Evolutionary conservation across 2,888 invertebrate species (phyloP), one percentile per base, ranked within the genome.

Genomic region (Lordiphosa fenestrarum): DNA sequence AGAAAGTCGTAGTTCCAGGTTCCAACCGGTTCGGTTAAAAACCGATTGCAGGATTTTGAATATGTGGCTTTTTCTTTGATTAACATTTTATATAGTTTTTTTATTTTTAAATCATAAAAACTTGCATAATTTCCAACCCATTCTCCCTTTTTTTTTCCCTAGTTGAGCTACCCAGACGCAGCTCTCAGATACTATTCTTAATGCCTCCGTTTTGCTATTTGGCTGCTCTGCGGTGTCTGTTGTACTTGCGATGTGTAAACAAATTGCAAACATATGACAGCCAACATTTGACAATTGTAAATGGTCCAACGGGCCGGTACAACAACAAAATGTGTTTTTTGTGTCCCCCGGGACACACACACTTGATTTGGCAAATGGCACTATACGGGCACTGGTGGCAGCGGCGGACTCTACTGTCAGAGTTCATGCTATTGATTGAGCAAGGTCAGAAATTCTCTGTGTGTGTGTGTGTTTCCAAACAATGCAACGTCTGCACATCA

Each of bases 191-290:
- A 69, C 67, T 49, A 51, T 71, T 69, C 33, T 44, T 37, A 50
- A 23, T 52, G 58, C 40, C 37, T 40, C 25, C 36, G 47, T n/a
- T 50, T 25, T 59, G 51, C 23, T 33, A 4, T 40, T 30, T 30
- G 30, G 30, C 30, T 30, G 42, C 0, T 21, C 37, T 15, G 37
- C 42, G 40, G 56, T 53, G n/a, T 33, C 44, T 37, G 42, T 54
- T 56, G 53, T 40, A 50, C 48, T 49, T 59, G 64, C 66, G 61
- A 61, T 72, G 73, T 76, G 80, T 78, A 78, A 85, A 85, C 85
- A 84, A 82, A 83, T 82, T 83, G 81, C 81, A 70, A 70, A 73
- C 85, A 73, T 80, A 75, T 83, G 85, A 82, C 85, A 85, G 81
- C 33, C 65, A 64, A 63, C 65, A 60, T 73, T 73, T 82, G 81